These are phyloP conservation scores for Rhinolophus sinicus DNA, from an alignment of 2,113 vertebrate species.

Conservation along the genomic window DNA sequence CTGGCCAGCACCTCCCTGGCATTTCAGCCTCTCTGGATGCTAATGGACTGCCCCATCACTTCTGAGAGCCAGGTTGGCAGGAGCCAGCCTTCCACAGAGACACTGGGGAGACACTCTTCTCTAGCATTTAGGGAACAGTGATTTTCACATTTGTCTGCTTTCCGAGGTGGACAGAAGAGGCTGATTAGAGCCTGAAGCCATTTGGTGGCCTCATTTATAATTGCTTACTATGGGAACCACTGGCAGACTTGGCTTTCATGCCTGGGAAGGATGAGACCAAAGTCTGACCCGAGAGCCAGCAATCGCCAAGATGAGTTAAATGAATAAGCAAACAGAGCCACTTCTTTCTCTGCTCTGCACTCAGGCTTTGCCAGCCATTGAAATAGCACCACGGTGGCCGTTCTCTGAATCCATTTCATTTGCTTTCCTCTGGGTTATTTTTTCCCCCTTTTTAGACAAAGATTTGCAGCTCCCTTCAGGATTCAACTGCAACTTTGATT, in stretches of 20 bases:
- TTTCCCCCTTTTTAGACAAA: constrained; percentile 74
- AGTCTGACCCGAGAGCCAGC: constrained; percentile 79
- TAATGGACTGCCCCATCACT: constrained; percentile 74
- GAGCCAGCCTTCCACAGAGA: constrained; percentile 73
- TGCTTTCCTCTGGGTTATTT: constrained; percentile 71
- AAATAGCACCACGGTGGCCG: constrained; percentile 55
- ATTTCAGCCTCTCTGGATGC: constrained; percentile 77
- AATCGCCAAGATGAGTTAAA: constrained; percentile 78
- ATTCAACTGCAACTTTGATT: constrained; percentile 96
- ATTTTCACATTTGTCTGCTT: constrained; percentile 80
- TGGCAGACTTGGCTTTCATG: constrained; percentile 66
- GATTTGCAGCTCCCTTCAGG: constrained; percentile 87
- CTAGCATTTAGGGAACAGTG: constrained; percentile 80
- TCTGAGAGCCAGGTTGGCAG: constrained; percentile 78
- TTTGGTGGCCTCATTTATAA: constrained; percentile 83
- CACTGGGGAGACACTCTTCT: constrained; percentile 79
- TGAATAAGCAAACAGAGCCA: constrained; percentile 72
- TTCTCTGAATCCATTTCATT: constrained; percentile 78
- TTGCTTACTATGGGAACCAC: constrained; percentile 84
- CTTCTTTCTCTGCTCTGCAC: constrained; percentile 74
- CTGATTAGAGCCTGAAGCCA: constrained; percentile 78
- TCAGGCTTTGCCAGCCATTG: constrained; percentile 78
- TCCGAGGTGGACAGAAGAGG: constrained; percentile 78
- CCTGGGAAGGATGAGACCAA: constrained; percentile 82
- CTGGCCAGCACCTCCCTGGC: constrained; percentile 45